These are phyloP conservation scores for Channa maculata DNA, from an alignment of 2,113 vertebrate species.

Conservation along the genomic window DNA sequence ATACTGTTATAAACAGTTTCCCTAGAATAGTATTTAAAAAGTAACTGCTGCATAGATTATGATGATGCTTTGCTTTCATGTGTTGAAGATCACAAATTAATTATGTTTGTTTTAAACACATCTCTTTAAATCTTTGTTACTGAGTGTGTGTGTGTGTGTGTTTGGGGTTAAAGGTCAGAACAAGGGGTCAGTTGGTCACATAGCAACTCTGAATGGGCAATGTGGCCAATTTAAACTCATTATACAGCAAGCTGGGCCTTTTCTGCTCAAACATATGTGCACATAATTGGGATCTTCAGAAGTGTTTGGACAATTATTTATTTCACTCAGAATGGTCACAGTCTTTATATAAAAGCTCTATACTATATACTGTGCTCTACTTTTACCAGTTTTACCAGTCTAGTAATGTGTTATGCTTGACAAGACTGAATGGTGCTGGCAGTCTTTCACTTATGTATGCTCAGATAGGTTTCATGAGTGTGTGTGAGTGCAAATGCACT, in stretches of 20 bases:
- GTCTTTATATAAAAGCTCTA: constrained; percentile 34
- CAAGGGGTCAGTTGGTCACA: constrained; percentile 37
- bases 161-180: constrained; percentile 24
- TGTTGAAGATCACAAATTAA: too few relatives aligned
- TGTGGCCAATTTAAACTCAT: constrained; percentile 54
- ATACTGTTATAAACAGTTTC: background rate
- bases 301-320: constrained; percentile 56
- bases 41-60: too few relatives aligned
- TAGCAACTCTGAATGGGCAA: constrained; percentile 47
- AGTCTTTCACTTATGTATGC: constrained; percentile 68
- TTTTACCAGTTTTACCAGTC: constrained; percentile 69
- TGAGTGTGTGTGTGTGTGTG: background rate
- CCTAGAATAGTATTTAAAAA: background rate
- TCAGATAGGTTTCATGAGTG: constrained; percentile 45
- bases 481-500: constrained; percentile 44
- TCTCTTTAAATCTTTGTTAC: too few relatives aligned
- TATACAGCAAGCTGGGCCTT: constrained; percentile 47
- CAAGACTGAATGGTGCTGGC: constrained; percentile 61
- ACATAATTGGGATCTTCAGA: background rate
- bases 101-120: too few relatives aligned
- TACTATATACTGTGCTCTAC: constrained; percentile 12
- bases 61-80: too few relatives aligned
- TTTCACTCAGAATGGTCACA: constrained; percentile 55
- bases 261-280: background rate
- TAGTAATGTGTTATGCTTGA: constrained; percentile 54